Conservation (phyloP, 2,797 vertebrate genomes). For the Poecilia wingei region DNA sequence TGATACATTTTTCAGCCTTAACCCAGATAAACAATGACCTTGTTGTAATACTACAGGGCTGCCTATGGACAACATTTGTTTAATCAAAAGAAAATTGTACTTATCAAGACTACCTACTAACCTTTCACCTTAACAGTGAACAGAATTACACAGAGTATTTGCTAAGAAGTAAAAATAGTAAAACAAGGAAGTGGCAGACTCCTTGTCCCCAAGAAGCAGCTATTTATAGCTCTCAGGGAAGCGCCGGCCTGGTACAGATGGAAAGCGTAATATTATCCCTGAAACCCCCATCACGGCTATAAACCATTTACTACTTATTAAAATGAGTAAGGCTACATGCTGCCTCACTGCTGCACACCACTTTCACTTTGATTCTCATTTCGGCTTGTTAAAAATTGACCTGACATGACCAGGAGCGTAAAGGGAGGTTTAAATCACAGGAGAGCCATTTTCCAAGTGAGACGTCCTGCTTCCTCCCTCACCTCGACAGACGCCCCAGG, state of each 20-base stretch:
- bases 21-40: not conserved
- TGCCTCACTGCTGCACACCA: conserved; percentile 8
- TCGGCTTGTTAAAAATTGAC: not conserved
- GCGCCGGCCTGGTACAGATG: conserved; percentile 42
- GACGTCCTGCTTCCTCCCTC: conserved; percentile 34
- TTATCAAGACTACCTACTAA: not conserved
- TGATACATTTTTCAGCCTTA: too few relatives aligned
- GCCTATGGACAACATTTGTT: not conserved
- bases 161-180: conserved; percentile 45
- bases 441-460: not conserved
- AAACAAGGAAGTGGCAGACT: conserved; percentile 59
- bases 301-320: conserved; percentile 57
- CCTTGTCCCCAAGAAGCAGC: conserved; percentile 60
- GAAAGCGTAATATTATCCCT: conserved; percentile 70
- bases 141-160: conserved; percentile 8
- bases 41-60: not conserved
- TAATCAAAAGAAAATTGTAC: not conserved
- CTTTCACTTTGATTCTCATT: not conserved
- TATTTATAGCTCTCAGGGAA: conserved; percentile 73
- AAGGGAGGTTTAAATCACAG: not conserved
- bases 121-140: not conserved
- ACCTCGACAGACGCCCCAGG: conserved; percentile 83
- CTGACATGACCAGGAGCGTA: not conserved
- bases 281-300: conserved; percentile 48
- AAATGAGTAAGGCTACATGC: conserved; percentile 39